Evolutionary conservation across 2,113 vertebrate genomes (phyloP), one percentile per base, ranked within the genome.

Genomic region (Orthochromis indermauri): DNA sequence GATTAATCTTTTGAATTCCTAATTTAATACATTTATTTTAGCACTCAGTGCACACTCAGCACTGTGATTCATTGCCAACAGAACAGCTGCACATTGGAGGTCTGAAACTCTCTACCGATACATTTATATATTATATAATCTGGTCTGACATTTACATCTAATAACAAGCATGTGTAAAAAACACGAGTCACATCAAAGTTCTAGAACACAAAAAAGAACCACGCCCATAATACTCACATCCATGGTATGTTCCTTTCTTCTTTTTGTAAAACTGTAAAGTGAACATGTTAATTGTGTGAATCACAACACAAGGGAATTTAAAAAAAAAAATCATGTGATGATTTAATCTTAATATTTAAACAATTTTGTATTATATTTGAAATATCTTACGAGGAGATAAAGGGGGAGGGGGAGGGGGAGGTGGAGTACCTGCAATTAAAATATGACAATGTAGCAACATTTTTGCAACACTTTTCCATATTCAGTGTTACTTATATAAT

Each of bases 241-340:
- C 59, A 63, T 19, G 28, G 59, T 33, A 63, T 33, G 5, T 63
- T 10, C 28, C 59, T 63, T 33, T 19, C 5, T 63, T 17, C 8
- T 33, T 2, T 16, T 9, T 63, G 26, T 63, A 33, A 61, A 61
- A 61, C 28, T 61, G 59, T 33, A 61, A 61, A 0, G 28, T 61
- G 28, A 61, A 33, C 59, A 33, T 61, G 28, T 61, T 61, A 61
- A 61, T 33, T 61, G 1, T 33, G 13, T 61, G 28, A 61, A 61
- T 26, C 24, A 26, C 12, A 57, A 26, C 21, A 57, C 21, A 57
- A 14, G 0, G 24, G 21, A 26, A 26, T 26, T 26, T 31, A 1
- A 0, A 19, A 10, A 61, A 61, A 61, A 3, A 10, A 33, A 19
- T 61, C 1, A 57, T 0, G 54, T 26, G 54, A 26, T 14, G 12